Evolutionary conservation across 30 jellyfish, hydroid and myxozoan species (phyloP), one percentile per base, ranked within the genome.

Genomic region (Aurelia aurita complex sp. Pacific): DNA sequence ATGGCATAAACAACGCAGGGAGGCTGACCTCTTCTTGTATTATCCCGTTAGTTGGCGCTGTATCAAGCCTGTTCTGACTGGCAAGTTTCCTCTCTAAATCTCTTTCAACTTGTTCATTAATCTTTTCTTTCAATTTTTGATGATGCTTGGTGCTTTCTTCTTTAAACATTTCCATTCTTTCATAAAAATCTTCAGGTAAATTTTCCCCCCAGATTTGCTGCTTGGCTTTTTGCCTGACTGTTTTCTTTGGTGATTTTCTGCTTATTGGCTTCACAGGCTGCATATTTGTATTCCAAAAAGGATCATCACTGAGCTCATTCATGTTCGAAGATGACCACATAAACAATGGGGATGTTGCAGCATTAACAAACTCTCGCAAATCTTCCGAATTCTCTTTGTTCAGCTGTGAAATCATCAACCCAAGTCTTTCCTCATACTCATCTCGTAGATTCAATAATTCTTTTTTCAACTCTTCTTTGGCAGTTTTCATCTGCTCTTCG

Each of bases 1-100:
- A 54, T 52, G 97, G 97, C 97, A 85, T 85, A 29, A 74, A 90
- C 33, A 90, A 73, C 0, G 95, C 95, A 3, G 97, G 97, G 33
- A 90, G 54, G 42, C 91, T 83, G 55, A 90, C 87, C 5, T 83
- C 92, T 38, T 86, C 87, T 4, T 67, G 70, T 3, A 67, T 29
- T 43, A 19, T 69, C 13, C 40, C 69, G 17, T 33, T 67, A 19
- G 32, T 75, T 43, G 77, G 46, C 5, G 87, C 23, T 29, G 79
- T 67, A 57, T 76, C 86, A 13, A 86, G 80, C 13, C 73, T 68
- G 62, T 77, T 67, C 36, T 60, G 85, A 36, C 92, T 82, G 62
- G 86, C 88, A 46, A 90, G 73, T 61, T 77, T 83, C 70, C 67
- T 84, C 42, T 59, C 90, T 2, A 73, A 12, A 69, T 77, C 95